A percentile compares a stretch with the other conserved stretches of the same genome.
Conservation (phyloP, 2,113 vertebrate genomes). For the Xenus cinereus region DNA sequence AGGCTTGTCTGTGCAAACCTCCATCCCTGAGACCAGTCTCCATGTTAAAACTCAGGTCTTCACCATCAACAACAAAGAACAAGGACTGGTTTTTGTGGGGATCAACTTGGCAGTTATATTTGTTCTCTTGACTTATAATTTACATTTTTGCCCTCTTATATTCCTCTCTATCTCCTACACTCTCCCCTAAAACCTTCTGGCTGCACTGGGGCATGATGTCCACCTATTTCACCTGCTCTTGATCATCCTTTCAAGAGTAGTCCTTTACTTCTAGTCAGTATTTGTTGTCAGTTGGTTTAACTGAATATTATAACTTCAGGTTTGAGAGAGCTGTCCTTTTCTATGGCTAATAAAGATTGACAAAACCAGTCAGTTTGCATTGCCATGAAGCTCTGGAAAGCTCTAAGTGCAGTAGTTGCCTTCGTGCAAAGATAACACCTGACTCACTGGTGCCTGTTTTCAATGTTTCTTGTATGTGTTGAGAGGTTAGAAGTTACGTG, state of each 20-base stretch:
- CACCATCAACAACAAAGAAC: not conserved
- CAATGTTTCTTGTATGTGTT: not conserved
- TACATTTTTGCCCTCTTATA: not conserved
- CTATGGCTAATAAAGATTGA: not conserved
- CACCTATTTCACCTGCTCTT: not conserved
- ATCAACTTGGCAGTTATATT: not conserved
- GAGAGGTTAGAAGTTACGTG: not conserved
- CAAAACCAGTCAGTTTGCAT: not conserved
- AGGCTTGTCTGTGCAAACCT: not conserved
- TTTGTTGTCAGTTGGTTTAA: not conserved
- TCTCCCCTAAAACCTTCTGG: not conserved
- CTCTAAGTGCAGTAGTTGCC: not conserved
- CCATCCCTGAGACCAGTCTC: fast-evolving
- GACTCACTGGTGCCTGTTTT: not conserved
- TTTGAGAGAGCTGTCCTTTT: not conserved
- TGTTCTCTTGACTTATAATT: not conserved
- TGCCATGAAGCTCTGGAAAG: not conserved
- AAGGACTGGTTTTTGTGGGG: not conserved
- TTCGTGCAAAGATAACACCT: not conserved
- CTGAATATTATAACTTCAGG: too few relatives aligned
- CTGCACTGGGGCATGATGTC: too few relatives aligned
- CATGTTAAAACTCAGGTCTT: not conserved
- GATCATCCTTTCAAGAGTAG: not conserved
- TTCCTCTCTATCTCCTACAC: not conserved
- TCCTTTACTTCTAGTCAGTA: not conserved